Evolutionary conservation across 2,888 invertebrate species (phyloP).

Genomic region (Diadegma fenestrale): DNA sequence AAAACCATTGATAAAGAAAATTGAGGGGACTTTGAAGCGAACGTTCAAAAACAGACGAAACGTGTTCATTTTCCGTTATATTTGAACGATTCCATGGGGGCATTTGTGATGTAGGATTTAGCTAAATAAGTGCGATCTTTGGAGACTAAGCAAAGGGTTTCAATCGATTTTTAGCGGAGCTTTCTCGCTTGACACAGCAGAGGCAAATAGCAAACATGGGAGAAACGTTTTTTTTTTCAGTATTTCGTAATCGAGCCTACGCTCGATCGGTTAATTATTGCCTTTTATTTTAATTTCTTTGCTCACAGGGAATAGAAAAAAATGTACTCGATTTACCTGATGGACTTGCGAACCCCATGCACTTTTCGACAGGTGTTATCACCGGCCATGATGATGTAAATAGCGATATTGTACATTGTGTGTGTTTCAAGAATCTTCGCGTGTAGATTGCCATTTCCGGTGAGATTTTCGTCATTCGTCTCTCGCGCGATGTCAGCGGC

Average conservation of each 20-base stretch:
- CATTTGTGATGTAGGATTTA: conserved; percentile 1
- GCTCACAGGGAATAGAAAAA: conserved; percentile 16
- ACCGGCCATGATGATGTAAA: conserved; percentile 7
- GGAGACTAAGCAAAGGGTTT: background rate
- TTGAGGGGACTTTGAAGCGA: conserved; percentile 6
- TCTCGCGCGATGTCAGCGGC: conserved; percentile 9
- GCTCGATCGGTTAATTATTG: background rate
- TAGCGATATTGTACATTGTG: conserved; percentile 16
- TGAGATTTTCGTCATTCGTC: conserved; percentile 23
- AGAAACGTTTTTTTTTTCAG: background rate
- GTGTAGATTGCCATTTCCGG: conserved; percentile 25
- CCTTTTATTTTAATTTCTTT: conserved; percentile 3
- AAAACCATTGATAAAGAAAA: background rate
- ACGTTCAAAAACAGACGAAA: conserved; percentile 62
- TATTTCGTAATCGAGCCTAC: background rate
- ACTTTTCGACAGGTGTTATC: conserved; percentile 41
- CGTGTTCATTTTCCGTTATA: conserved; percentile 54
- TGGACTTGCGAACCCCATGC: conserved; percentile 46
- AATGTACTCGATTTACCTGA: conserved; percentile 59
- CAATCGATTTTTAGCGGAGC: background rate
- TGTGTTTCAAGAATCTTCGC: conserved; percentile 43
- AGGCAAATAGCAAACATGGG: background rate
- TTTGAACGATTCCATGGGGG: conserved; percentile 37
- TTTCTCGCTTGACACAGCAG: background rate
- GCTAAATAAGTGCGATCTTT: conserved; percentile 3